phyloP scores from a whole-genome alignment of 1,140 invertebrate species.

The Zaprionus taronus region DNA sequence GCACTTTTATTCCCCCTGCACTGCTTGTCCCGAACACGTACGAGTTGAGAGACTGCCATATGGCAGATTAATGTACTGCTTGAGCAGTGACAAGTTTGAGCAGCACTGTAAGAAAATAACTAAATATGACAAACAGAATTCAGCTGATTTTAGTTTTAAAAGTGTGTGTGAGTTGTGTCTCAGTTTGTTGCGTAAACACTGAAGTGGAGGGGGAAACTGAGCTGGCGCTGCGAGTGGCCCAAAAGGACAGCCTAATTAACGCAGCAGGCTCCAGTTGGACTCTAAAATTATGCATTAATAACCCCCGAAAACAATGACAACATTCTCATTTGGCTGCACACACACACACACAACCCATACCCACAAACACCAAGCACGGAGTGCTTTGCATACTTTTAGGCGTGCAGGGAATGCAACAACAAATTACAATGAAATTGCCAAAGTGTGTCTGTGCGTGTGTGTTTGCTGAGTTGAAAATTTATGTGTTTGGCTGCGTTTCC shows the following conservation, averaged over 20 bases:
- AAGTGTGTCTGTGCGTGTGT: constrained; percentile 8
- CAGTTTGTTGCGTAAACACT: background rate
- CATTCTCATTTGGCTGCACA: constrained; percentile 58
- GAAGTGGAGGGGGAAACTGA: background rate
- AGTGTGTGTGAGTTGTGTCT: background rate
- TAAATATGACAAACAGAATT: background rate
- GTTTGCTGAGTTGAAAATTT: constrained; percentile 51
- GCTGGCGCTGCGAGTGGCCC: constrained; percentile 27
- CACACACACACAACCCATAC: constrained; percentile 9
- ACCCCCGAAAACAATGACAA: constrained; percentile 55
- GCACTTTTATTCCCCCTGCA: constrained; percentile 69
- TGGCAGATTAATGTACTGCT: constrained; percentile 1
- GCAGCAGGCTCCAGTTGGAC: constrained; percentile 16
- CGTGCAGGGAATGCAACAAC: constrained; percentile 46
- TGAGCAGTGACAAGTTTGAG: background rate
- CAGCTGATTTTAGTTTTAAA: background rate
- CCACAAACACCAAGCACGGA: constrained; percentile 13
- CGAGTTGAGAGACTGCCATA: constrained; percentile 1
- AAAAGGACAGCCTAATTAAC: constrained; percentile 71
- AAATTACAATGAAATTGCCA: constrained; percentile 77
- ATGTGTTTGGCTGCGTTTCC: constrained; percentile 67
- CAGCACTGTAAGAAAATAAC: background rate
- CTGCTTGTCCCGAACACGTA: constrained; percentile 58
- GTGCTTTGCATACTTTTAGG: constrained; percentile 55
- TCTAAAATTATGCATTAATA: constrained; percentile 76